These are phyloP conservation scores for Pollenia angustigena DNA, from an alignment of 2,888 invertebrate species.

Conservation along the genomic window DNA sequence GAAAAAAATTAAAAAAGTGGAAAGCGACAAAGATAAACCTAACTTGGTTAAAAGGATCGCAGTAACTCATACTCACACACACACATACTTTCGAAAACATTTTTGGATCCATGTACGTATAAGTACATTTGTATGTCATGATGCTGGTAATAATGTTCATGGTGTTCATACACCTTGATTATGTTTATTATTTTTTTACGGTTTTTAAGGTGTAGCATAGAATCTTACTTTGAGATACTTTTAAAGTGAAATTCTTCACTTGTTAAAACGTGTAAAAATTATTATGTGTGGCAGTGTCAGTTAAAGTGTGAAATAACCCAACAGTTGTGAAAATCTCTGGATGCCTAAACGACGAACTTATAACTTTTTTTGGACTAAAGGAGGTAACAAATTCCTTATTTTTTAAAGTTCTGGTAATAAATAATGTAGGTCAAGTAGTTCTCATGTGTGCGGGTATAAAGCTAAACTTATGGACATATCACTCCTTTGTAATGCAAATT, in stretches of 20 bases:
- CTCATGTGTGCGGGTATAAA: no score
- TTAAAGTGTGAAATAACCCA: neutral
- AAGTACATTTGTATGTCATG: constrained; percentile 39
- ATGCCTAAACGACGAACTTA: no score
- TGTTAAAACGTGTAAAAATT: constrained; percentile 62
- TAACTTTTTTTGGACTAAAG: no score
- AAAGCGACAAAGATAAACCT: constrained; percentile 32
- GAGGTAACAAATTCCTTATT: no score
- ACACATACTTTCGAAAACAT: neutral
- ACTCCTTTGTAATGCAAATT: no score
- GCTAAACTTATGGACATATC: no score
- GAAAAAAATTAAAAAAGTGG: constrained; percentile 26
- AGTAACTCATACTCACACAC: neutral
- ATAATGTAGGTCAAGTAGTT: no score
- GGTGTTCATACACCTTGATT: constrained; percentile 49
- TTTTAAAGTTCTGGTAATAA: no score
- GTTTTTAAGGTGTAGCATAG: constrained; percentile 33
- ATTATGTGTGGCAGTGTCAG: constrained; percentile 21
- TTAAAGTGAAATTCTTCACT: constrained; percentile 60
- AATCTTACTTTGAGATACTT: constrained; percentile 42
- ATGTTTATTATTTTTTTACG: constrained; percentile 26
- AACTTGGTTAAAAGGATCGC: constrained; percentile 32
- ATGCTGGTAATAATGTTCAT: no score
- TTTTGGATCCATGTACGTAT: neutral
- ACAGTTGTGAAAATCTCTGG: no score